Conservation (phyloP, 1,140 invertebrate genomes). For the Drosophila baimaii region DNA sequence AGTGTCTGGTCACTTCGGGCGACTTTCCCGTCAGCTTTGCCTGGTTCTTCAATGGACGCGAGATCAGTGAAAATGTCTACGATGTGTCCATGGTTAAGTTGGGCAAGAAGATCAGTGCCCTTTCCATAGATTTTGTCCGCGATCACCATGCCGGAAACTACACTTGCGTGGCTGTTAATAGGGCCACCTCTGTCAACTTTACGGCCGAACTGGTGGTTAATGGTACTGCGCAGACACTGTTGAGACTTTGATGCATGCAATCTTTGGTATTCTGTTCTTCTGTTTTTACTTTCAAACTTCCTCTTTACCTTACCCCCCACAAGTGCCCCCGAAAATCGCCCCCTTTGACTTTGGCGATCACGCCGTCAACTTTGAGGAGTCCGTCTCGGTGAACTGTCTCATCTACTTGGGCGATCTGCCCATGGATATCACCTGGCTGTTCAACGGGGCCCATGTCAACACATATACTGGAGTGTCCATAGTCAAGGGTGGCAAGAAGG, state of each 20-base stretch:
- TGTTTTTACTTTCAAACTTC: slow-evolving; percentile 16
- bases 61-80: slow-evolving; percentile 86
- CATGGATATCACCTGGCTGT: slow-evolving; percentile 91
- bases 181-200: slow-evolving; percentile 89
- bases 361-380: slow-evolving; percentile 88
- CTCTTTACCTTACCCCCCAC: not conserved
- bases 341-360: slow-evolving; percentile 88
- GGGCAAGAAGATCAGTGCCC: slow-evolving; percentile 85
- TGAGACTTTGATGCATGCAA: not conserved
- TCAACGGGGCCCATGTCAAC: slow-evolving; percentile 86
- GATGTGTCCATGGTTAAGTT: slow-evolving; percentile 79
- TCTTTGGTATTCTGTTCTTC: not conserved
- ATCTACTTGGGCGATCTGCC: slow-evolving; percentile 93
- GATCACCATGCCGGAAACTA: slow-evolving; percentile 89
- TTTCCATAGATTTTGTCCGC: slow-evolving; percentile 88
- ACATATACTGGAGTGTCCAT: slow-evolving; percentile 76
- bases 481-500: slow-evolving; percentile 84
- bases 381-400: slow-evolving; percentile 90
- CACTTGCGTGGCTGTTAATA: slow-evolving; percentile 90
- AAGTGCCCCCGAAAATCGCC: slow-evolving; percentile 90
- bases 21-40: slow-evolving; percentile 90
- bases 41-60: slow-evolving; percentile 85
- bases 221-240: slow-evolving; percentile 80
- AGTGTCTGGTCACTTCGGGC: slow-evolving; percentile 90
- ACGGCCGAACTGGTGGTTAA: slow-evolving; percentile 88